phyloP scores from a whole-genome alignment of 1,140 invertebrate genomes.

The Drosophila tristis region DNA sequence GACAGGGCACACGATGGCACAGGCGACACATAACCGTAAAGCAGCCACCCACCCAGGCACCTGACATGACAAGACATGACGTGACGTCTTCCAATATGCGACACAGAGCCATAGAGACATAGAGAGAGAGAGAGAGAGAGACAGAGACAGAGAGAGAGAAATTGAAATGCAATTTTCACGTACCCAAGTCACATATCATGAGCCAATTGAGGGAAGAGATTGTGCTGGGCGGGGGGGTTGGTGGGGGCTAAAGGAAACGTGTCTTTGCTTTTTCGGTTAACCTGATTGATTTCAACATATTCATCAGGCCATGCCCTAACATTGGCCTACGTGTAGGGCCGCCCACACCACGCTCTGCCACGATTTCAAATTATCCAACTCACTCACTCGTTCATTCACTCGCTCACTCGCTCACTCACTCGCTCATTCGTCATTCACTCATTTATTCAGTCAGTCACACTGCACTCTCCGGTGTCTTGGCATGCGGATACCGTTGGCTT shows the following conservation, averaged over 20 bases:
- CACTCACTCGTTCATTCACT: conserved; percentile 35
- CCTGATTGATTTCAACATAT: conserved; percentile 75
- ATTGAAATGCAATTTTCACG: conserved; percentile 78
- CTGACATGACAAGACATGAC: conserved; percentile 50
- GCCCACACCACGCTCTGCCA: background rate
- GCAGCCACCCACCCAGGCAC: conserved; percentile 4
- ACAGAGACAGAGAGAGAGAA: background rate
- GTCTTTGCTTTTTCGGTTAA: conserved; percentile 52
- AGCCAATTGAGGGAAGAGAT: conserved; percentile 34
- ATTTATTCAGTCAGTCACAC: conserved; percentile 17
- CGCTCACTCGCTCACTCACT: background rate
- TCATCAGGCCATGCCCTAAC: conserved; percentile 45
- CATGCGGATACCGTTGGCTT: conserved; percentile 48
- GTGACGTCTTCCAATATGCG: conserved; percentile 26
- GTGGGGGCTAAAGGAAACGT: conserved; percentile 6
- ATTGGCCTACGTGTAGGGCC: background rate
- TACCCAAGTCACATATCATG: conserved; percentile 64
- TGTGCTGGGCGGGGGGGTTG: background rate
- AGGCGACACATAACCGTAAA: conserved; percentile 18
- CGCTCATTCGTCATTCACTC: conserved; percentile 8
- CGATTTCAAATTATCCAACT: background rate
- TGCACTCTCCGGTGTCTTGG: conserved; percentile 11
- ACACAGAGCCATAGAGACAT: background rate
- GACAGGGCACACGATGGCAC: conserved; percentile 11
- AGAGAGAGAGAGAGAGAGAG: background rate